Conservation (phyloP, 64 coral and sea anemone species). For the Stylophora pistillata region DNA sequence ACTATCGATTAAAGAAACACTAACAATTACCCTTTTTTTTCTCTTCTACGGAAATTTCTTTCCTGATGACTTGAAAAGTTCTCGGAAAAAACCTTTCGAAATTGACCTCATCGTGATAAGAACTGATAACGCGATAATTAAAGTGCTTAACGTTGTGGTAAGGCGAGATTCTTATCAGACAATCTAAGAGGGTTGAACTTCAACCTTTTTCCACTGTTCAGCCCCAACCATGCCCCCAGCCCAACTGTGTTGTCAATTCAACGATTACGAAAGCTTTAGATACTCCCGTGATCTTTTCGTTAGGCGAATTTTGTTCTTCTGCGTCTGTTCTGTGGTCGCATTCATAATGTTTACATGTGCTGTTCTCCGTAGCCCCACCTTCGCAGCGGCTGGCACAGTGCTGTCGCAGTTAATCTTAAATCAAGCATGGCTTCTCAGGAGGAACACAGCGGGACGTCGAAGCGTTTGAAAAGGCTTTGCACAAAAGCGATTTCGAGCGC, state of each 20-base stretch:
- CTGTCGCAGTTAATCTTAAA: constrained; percentile 30
- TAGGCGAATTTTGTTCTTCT: not conserved
- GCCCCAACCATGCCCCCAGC: not conserved
- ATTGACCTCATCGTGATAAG: not conserved
- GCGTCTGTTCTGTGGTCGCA: not conserved
- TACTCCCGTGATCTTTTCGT: not conserved
- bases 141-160: constrained; percentile 6
- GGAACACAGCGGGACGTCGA: constrained; percentile 5
- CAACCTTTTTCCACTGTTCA: not conserved
- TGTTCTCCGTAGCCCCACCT: constrained; percentile 1
- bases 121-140: not conserved
- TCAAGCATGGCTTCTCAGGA: constrained; percentile 39
- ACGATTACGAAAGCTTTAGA: not conserved
- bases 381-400: constrained; percentile 11
- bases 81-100: not conserved
- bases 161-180: constrained; percentile 1
- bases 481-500: constrained; percentile 44
- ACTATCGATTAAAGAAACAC: not conserved
- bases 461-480: constrained; percentile 22
- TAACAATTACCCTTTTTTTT: not conserved
- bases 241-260: not conserved
- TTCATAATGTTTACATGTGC: constrained; percentile 29
- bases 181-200: not conserved
- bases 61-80: not conserved
- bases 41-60: not conserved